Conservation (phyloP, 2,113 vertebrate genomes). For the Pithys albifrons region DNA sequence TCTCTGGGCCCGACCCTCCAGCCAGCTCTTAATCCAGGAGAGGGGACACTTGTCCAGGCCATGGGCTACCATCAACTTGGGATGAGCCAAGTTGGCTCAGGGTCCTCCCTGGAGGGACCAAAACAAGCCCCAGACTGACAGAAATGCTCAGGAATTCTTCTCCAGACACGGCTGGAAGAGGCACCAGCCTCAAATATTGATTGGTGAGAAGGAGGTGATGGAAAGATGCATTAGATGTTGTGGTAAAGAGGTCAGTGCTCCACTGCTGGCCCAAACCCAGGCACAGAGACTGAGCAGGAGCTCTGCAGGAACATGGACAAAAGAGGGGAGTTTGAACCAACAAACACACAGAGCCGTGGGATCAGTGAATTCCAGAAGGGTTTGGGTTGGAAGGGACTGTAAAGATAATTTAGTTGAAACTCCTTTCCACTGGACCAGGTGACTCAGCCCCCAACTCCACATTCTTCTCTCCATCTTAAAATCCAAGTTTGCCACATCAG, state of each 20-base stretch:
- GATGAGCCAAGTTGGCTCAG: background rate
- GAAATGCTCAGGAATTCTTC: background rate
- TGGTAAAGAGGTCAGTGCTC: background rate
- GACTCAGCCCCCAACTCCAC: background rate
- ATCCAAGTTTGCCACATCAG: background rate
- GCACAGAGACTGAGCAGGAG: too few species aligned
- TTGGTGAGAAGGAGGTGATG: background rate
- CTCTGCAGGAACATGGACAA: accelerated
- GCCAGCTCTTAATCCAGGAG: too few species aligned
- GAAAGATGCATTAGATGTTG: background rate
- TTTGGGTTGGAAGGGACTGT: background rate
- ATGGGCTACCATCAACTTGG: too few species aligned
- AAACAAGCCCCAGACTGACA: background rate
- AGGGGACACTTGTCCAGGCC: too few species aligned
- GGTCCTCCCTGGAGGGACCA: accelerated
- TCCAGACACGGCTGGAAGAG: background rate
- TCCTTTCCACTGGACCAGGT: background rate
- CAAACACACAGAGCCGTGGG: background rate
- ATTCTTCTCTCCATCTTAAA: background rate
- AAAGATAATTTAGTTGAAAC: background rate
- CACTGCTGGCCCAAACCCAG: background rate
- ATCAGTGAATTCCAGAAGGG: background rate
- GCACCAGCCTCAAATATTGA: background rate
- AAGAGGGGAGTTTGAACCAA: accelerated
- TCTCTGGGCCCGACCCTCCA: too few species aligned